phyloP scores from a whole-genome alignment of 2,888 invertebrate genomes.

The Drosophila pseudotalamancana region DNA sequence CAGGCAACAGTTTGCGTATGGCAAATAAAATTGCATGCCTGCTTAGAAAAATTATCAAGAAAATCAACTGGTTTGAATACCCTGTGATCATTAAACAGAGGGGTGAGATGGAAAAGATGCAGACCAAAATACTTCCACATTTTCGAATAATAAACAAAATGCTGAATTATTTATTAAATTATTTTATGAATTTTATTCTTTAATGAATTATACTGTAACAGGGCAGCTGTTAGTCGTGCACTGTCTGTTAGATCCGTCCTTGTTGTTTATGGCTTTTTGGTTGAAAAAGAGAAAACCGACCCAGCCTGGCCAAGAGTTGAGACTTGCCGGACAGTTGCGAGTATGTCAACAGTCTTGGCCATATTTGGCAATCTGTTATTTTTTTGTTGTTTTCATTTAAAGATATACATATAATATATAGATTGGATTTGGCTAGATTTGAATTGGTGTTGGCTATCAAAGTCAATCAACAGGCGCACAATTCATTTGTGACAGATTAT shows the following conservation, averaged over 20 bases:
- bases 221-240: background rate
- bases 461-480: constrained; percentile 66
- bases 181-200: background rate
- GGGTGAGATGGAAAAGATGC: background rate
- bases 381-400: background rate
- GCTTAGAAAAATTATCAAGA: constrained; percentile 20
- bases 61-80: constrained; percentile 39
- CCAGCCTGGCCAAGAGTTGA: constrained; percentile 28
- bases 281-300: constrained; percentile 65
- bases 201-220: background rate
- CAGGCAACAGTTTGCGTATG: constrained; percentile 33
- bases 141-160: no score
- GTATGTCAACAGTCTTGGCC: constrained; percentile 42
- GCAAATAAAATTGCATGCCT: constrained; percentile 58
- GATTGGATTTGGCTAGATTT: constrained; percentile 42
- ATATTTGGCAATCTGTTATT: constrained; percentile 50
- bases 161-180: no score
- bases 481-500: constrained; percentile 78
- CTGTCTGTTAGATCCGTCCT: background rate
- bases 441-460: constrained; percentile 66
- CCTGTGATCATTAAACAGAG: background rate
- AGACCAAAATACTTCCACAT: no score
- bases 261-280: constrained; percentile 26
- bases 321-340: constrained; percentile 15
- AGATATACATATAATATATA: background rate